These are phyloP conservation scores for Cataglyphis altisquamis DNA, from an alignment of 2,888 invertebrate genomes.

Conservation along the genomic window DNA sequence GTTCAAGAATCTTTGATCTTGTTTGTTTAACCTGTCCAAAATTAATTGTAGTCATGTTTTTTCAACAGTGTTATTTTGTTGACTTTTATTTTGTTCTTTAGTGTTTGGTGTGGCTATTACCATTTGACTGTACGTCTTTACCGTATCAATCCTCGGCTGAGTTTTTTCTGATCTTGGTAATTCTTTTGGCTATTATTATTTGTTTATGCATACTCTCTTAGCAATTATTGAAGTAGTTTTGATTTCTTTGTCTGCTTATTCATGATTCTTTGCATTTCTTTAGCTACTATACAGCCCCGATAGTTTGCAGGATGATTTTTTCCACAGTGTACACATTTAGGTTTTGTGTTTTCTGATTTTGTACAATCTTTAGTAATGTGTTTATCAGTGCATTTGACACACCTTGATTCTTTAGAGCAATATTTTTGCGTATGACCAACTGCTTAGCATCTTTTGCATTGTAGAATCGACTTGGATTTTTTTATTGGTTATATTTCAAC, in stretches of 20 bases:
- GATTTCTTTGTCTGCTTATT: background rate
- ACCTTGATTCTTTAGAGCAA: background rate
- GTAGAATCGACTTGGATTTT: background rate
- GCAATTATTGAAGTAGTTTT: too few relatives aligned
- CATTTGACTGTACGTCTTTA: too few relatives aligned
- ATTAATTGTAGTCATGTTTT: too few relatives aligned
- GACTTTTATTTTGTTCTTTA: too few relatives aligned
- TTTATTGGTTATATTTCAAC: background rate
- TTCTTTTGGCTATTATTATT: too few relatives aligned
- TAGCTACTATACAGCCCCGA: background rate
- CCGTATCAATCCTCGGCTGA: too few relatives aligned
- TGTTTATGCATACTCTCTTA: too few relatives aligned
- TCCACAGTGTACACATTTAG: background rate
- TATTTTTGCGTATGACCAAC: background rate
- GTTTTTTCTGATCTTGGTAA: too few relatives aligned
- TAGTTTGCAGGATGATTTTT: background rate
- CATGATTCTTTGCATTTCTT: background rate
- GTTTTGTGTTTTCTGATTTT: background rate
- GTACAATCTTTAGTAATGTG: background rate
- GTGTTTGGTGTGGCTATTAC: too few relatives aligned
- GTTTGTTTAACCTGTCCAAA: too few relatives aligned
- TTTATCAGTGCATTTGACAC: background rate
- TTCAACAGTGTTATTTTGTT: too few relatives aligned
- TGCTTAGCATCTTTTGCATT: background rate
- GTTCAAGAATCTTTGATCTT: too few relatives aligned